Evolutionary conservation across 2,797 vertebrate species (phyloP).

Genomic region (Linurgus olivaceus): DNA sequence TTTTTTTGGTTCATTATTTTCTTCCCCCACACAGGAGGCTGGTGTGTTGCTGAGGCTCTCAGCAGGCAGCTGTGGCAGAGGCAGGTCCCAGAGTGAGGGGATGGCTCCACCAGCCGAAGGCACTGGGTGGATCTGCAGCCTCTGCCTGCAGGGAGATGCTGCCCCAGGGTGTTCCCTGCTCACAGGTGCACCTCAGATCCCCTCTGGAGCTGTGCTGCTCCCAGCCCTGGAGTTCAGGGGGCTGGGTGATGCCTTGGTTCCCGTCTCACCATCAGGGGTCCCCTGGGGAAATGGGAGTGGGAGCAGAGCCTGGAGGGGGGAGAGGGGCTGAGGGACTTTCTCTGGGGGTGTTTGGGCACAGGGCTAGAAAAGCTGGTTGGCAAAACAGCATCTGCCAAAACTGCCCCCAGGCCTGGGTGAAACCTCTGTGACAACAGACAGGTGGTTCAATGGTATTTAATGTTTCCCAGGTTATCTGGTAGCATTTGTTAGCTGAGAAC

Average conservation of each 20-base stretch:
- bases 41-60: background rate
- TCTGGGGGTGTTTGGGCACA: background rate
- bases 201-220: background rate
- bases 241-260: background rate
- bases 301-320: background rate
- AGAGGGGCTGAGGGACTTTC: background rate
- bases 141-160: background rate
- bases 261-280: background rate
- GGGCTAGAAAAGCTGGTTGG: background rate
- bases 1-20: background rate
- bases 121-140: accelerated
- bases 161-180: background rate
- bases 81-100: background rate
- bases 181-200: accelerated
- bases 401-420: background rate
- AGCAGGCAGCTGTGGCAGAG: background rate
- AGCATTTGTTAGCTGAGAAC: background rate
- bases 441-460: background rate
- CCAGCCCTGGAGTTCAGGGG: background rate
- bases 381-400: background rate
- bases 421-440: accelerated
- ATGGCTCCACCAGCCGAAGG: background rate
- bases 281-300: background rate
- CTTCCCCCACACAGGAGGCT: accelerated
- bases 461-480: background rate